Evolutionary conservation across 1,140 invertebrate species (phyloP).

Genomic region (Cyphomyrmex costatus): DNA sequence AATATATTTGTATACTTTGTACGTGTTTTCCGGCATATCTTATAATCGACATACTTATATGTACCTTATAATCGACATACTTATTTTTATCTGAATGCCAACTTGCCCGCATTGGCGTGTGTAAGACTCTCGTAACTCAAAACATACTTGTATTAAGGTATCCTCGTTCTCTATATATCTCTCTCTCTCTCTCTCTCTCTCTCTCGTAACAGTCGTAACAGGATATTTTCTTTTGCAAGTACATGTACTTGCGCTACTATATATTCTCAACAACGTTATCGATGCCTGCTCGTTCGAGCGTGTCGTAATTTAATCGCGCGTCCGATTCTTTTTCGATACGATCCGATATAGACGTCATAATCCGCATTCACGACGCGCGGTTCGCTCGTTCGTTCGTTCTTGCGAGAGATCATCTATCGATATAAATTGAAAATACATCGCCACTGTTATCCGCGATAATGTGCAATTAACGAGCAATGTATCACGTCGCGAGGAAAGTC

Average conservation of each 20-base stretch:
- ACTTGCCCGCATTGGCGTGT: background rate
- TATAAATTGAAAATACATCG: conserved; percentile 56
- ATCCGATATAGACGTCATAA: conserved; percentile 60
- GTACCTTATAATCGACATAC: background rate
- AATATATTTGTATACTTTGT: conserved; percentile 22
- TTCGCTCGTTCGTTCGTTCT: background rate
- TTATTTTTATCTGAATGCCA: conserved; percentile 25
- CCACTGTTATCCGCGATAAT: conserved; percentile 39
- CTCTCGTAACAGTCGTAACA: too few relatives aligned
- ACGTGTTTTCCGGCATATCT: background rate
- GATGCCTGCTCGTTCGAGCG: conserved; percentile 34
- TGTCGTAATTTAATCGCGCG: conserved; percentile 59
- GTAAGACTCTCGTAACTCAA: background rate
- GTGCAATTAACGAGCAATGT: conserved; percentile 56
- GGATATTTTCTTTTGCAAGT: conserved; percentile 29
- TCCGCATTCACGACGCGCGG: conserved; percentile 6
- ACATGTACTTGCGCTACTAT: background rate
- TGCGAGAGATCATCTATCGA: conserved; percentile 52
- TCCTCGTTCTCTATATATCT: too few relatives aligned
- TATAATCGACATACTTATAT: background rate
- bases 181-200: too few relatives aligned
- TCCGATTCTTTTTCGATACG: conserved; percentile 47
- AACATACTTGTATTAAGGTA: background rate
- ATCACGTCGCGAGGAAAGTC: conserved; percentile 55
- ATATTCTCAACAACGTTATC: conserved; percentile 39